Evolutionary conservation across 2,113 vertebrate genomes (phyloP), one percentile per base, ranked within the genome.

Genomic region (Ochotona curzoniae): DNA sequence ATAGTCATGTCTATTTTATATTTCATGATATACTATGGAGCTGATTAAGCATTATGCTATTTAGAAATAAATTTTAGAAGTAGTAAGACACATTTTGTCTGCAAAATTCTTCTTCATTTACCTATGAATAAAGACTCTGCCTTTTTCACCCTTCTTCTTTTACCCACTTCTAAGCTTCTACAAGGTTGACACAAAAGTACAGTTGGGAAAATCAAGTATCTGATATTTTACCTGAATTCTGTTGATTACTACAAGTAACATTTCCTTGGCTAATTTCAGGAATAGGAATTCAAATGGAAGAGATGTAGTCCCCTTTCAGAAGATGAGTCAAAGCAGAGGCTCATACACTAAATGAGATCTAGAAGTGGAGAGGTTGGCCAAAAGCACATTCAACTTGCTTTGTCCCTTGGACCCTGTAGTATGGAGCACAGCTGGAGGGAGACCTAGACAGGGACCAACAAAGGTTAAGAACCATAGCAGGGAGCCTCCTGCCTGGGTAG

Each of bases 1-100:
- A 69, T 17, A 80, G 30, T 79, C 63, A 89, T 15, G 30, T 84
- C 80, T 85, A 47, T 87, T 76, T 90, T 88, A 67, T 69, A 13
- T 87, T 81, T 64, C 25, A 86, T 73, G 28, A 26, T 76, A 54
- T 32, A 44, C 11, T 76, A 2, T 61, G 47, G 63, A 70, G 76
- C 25, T 89, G 15, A 30, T 57, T 69, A 66, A 51, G 13, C n/a
- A 57, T 67, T 57, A 57, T 57, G 54, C 18, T 17, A 44, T 44
- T 10, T 44, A 75, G 60, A 44, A 44, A 44, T 44, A 44, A 44
- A 44, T 44, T 20, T 83, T 21, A 73, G 63, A 92, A 54, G 10
- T 47, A 57, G 73, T 79, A 25, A 61, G 11, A 93, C 5, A 64
- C 9, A 80, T 69, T 30, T 63, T 60, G 26, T 35, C 71, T 25